phyloP scores from a whole-genome alignment of 1,140 invertebrate species.

The Bactericera cockerelli region DNA sequence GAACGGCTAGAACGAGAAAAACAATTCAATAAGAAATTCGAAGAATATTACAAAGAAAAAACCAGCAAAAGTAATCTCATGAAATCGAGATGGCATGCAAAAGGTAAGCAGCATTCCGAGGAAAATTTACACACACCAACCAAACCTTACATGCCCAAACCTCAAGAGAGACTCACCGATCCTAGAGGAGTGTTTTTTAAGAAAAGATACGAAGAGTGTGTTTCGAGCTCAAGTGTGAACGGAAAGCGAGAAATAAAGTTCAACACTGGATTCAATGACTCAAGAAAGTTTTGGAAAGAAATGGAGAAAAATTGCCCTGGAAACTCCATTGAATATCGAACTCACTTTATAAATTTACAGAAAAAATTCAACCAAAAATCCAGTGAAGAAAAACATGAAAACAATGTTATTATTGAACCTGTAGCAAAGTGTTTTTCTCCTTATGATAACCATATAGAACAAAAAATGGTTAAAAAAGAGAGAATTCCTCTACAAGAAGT shows the following conservation, averaged over 20 bases:
- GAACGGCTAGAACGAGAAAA: not conserved
- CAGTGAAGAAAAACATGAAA: not conserved
- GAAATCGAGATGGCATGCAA: not conserved
- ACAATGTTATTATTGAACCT: not conserved
- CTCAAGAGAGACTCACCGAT: not conserved
- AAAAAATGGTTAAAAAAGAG: too few species aligned
- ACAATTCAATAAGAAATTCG: not conserved
- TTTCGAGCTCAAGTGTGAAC: not conserved
- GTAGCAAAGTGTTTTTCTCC: too few species aligned
- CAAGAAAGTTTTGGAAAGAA: conserved; percentile 8
- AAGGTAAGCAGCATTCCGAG: not conserved
- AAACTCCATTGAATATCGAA: conserved; percentile 3
- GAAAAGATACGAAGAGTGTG: conserved; percentile 7
- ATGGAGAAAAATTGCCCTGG: conserved; percentile 5
- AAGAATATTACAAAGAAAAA: not conserved
- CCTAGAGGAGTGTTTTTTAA: not conserved
- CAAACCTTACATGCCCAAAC: conserved; percentile 4
- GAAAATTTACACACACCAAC: not conserved
- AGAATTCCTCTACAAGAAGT: too few species aligned
- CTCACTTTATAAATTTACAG: not conserved
- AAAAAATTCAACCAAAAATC: not conserved
- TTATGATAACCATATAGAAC: too few species aligned
- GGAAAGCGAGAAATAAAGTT: not conserved
- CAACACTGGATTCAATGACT: not conserved
- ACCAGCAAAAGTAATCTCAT: not conserved